Evolutionary conservation across 2,888 invertebrate genomes (phyloP), one percentile per base, ranked within the genome.

Genomic region (Platypus cylindrus): DNA sequence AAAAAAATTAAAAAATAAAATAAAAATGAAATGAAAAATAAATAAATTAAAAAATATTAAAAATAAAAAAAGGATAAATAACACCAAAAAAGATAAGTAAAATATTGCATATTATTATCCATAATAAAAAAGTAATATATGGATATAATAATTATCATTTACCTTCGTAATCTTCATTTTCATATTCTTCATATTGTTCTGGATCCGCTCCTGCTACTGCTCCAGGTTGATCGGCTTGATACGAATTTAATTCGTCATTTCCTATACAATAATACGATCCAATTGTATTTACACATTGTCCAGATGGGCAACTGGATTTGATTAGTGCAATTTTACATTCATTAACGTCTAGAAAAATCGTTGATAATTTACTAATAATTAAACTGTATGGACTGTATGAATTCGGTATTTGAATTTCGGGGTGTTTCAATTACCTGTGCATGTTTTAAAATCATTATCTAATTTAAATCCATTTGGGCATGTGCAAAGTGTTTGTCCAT

Each of bases 211-310:
- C n/a, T n/a, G n/a, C n/a, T n/a, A n/a, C n/a, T n/a, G n/a, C n/a
- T n/a, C 24, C 22, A 9, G 47, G 43, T 32, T 47, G 43, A 33
- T 51, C 49, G 3, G 48, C 36, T 18, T 42, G 34, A 15, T 41
- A 30, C 5, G 31, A 37, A 1, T 38, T 30, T 3, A 15, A 30
- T 26, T 32, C 7, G 24, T 42, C 12, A 18, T 34, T 22, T 14
- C 25, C 12, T 24, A 23, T 25, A 44, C 72, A 72, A 24, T 55
- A 55, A 56, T 71, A 79, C 1, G 75, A 70, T 13, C 80, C 79
- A 3, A 66, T 64, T 1, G 67, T 68, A 54, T 80, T 80, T 41
- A 71, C 62, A 55, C 80, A 81, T 17, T 65, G n/a, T n/a, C n/a
- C 67, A 44, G 58, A 53, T 3, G 56, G 51, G 42, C 76, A 65